Evolutionary conservation across 2,888 invertebrate genomes (phyloP), one percentile per base, ranked within the genome.

Genomic region (Trissonchulus latispiculum): DNA sequence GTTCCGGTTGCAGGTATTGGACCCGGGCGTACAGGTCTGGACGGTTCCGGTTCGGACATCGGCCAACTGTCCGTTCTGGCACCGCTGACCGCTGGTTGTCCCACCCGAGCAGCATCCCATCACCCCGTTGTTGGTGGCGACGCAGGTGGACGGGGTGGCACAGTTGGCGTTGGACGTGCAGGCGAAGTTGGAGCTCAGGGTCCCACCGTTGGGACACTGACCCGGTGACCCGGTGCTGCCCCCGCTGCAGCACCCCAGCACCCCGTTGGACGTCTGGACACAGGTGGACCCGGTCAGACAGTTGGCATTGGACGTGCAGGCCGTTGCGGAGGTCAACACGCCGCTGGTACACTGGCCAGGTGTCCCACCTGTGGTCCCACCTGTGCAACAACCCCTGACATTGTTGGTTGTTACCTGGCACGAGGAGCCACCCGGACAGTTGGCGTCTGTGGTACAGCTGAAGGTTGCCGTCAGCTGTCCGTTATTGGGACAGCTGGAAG

Each of bases 1-100:
- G 3, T 70, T 70, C 69, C 69, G 37, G 1, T 23, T 8, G 61
- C 71, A 71, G 48, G 48, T 48, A 23, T 48, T 48, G 48, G 31
- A 32, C 31, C 15, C 36, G 35, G n/a, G 29, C 48, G 48, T 23
- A 48, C 48, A 48, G 48, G 48, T 48, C 23, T 23, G 48, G 8
- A 48, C 48, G 23, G 48, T 15, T 15, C 48, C 48, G 8, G 48
- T 48, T 48, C 48, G 8, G 8, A 48, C 8, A 48, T 48, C 48
- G 8, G 48, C 48, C 8, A 48, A 23, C 48, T 48, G 48, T 48
- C 48, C 48, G 23, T 48, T 48, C 48, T 48, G 48, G 48, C 48
- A 48, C 23, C 48, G 48, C 8, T 23, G 8, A 23, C 23, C 23
- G 48, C 48, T 48, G 23, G 48, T 48, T n/a, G n/a, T n/a, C 8